Percentiles rank a stretch among this genome's conserved stretches.
phyloP scores from a whole-genome alignment of 2,113 vertebrate genomes.

The Corythaixoides concolor region DNA sequence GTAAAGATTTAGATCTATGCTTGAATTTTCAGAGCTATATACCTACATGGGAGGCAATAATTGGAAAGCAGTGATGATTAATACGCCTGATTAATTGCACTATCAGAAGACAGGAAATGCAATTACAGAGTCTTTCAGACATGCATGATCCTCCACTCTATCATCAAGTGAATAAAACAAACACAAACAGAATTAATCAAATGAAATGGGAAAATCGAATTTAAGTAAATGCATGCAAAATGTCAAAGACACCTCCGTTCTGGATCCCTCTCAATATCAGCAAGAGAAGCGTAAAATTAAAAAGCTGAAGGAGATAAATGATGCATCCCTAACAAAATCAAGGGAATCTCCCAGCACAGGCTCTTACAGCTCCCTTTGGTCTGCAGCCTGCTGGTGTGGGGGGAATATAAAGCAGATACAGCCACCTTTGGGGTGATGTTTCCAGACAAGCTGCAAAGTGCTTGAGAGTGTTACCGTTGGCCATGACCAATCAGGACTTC shows the following conservation, averaged over 20 bases:
- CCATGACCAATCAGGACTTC: neutral
- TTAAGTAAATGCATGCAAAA: neutral
- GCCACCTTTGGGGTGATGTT: neutral
- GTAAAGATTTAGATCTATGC: neutral
- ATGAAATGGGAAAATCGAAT: neutral
- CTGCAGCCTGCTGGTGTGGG: neutral
- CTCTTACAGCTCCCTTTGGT: neutral
- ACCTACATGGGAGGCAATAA: neutral
- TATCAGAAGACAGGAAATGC: constrained; percentile 6
- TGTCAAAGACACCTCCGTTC: neutral
- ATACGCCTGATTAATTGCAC: constrained; percentile 33
- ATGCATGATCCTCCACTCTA: neutral
- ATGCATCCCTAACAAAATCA: neutral
- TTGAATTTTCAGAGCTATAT: neutral
- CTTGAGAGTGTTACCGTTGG: neutral
- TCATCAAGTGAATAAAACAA: constrained; percentile 6
- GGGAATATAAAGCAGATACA: neutral
- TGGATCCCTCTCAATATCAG: neutral
- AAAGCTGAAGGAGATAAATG: constrained; percentile 19
- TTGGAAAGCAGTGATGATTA: constrained; percentile 13
- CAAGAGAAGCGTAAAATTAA: constrained; percentile 1
- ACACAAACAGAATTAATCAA: constrained; percentile 40
- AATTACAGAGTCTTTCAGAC: constrained; percentile 26
- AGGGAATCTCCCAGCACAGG: neutral
- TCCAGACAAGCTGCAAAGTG: neutral